Evolutionary conservation across 2,888 invertebrate species (phyloP), one percentile per base, ranked within the genome.

Genomic region (Malthinus seriepunctatus): DNA sequence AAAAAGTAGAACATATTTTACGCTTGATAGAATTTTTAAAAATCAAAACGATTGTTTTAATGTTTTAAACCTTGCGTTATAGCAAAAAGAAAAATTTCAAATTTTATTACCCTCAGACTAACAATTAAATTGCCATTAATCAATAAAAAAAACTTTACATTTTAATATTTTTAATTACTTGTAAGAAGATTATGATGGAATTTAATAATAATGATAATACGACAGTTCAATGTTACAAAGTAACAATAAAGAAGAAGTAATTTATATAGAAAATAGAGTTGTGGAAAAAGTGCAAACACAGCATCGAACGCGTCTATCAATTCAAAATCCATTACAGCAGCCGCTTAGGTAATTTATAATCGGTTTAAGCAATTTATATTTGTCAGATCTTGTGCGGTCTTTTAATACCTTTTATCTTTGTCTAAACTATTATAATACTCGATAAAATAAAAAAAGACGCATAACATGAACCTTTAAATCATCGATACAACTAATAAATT

Each of bases 261-360:
- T 56, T 60, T 56, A 60, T 60, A 60, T 60, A 55, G 57, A 60
- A 58, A 54, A 59, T 55, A 60, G 42, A 53, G 50, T 53, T 38
- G 50, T 23, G 42, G 33, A 61, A 56, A 50, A 53, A 60, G 49
- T 52, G 52, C 42, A 39, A 33, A 14, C 44, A 14, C 38, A 47
- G 23, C 54, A 33, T 32, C 33, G 48, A 48, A 37, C 51, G 47
- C 60, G 54, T 60, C 62, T 62, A 65, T 65, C 63, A 63, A 65
- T 65, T 62, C 65, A 58, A 63, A 65, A 63, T 62, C 62, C 62
- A 65, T 65, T 65, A 65, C 60, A 42, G 56, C 55, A 54, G 56
- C 51, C 56, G 56, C 51, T 51, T 45, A 52, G 56, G 60, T 62
- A 63, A 65, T 62, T 63, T 62, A 60, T 65, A 65, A 65, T 65